Evolutionary conservation across 2,113 vertebrate species (phyloP).

Genomic region (Verasper variegatus): DNA sequence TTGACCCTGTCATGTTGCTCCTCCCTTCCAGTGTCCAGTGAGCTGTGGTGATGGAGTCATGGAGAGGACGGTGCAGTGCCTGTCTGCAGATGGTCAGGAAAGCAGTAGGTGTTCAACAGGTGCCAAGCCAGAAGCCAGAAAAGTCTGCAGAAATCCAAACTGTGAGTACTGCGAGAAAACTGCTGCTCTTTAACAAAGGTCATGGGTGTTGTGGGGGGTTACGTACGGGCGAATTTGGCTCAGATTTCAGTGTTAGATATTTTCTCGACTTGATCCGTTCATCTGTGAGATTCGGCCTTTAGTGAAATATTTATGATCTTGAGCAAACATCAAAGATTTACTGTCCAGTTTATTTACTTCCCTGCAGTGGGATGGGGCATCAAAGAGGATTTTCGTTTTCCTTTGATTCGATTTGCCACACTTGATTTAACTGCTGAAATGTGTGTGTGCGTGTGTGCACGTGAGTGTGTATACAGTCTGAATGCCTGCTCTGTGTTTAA

Average conservation of each 20-base stretch:
- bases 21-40: constrained; percentile 86
- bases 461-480: constrained; percentile 1
- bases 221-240: constrained; percentile 5
- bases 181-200: constrained; percentile 10
- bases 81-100: constrained; percentile 83
- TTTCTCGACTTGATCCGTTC: constrained; percentile 15
- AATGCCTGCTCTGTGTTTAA: constrained; percentile 5
- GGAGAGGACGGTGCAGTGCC: constrained; percentile 90
- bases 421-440: constrained; percentile 39
- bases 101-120: constrained; percentile 82
- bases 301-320: constrained; percentile 41
- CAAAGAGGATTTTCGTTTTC: constrained; percentile 38
- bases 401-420: constrained; percentile 52
- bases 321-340: constrained; percentile 42
- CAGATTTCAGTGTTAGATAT: constrained; percentile 10
- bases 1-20: not conserved
- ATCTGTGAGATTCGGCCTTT: constrained; percentile 27
- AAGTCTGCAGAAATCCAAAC: constrained; percentile 85
- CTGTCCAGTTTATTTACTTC: constrained; percentile 38
- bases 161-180: constrained; percentile 85
- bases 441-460: constrained; percentile 25
- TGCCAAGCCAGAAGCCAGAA: constrained; percentile 85
- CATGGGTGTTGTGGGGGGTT: constrained; percentile 7
- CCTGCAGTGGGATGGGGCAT: constrained; percentile 17
- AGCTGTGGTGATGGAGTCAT: constrained; percentile 90